Percentiles rank a stretch among this genome's conserved stretches.
Conservation (phyloP, 2,797 vertebrate genomes). For the Pseudomugil tenellus region DNA sequence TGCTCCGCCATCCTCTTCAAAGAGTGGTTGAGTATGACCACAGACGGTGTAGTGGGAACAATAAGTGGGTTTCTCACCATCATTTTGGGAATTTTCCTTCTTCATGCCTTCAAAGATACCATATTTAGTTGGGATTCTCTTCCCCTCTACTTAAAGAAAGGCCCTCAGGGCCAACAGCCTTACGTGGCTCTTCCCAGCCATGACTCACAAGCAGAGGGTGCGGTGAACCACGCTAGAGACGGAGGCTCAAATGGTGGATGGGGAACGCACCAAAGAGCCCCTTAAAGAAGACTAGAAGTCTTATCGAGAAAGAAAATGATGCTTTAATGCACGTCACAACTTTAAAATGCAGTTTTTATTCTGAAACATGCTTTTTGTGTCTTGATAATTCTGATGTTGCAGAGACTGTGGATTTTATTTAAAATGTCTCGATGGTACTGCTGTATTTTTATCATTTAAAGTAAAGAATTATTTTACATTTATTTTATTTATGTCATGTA, state of each 20-base stretch:
- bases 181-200: conserved; percentile 69
- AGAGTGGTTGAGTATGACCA: conserved; percentile 86
- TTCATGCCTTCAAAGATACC: conserved; percentile 86
- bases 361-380: background rate
- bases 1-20: conserved; percentile 91
- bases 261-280: conserved; percentile 51
- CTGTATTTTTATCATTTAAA: conserved; percentile 1
- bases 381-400: background rate
- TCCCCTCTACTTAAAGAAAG: conserved; percentile 77
- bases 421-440: background rate
- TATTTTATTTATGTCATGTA: conserved; percentile 11
- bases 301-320: conserved; percentile 16
- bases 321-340: conserved; percentile 28
- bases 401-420: background rate
- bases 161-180: conserved; percentile 63
- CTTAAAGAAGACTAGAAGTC: conserved; percentile 32
- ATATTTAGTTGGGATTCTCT: conserved; percentile 81
- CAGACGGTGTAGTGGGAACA: conserved; percentile 79
- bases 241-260: conserved; percentile 36
- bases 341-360: conserved; percentile 14
- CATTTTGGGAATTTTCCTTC: conserved; percentile 86
- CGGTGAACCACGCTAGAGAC: conserved; percentile 50
- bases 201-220: conserved; percentile 34
- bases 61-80: conserved; percentile 90
- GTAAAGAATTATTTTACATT: background rate